Percentiles rank a stretch among this genome's conserved stretches.
Conservation (phyloP, 1,140 invertebrate species). For the Archegozetes longisetosus region DNA sequence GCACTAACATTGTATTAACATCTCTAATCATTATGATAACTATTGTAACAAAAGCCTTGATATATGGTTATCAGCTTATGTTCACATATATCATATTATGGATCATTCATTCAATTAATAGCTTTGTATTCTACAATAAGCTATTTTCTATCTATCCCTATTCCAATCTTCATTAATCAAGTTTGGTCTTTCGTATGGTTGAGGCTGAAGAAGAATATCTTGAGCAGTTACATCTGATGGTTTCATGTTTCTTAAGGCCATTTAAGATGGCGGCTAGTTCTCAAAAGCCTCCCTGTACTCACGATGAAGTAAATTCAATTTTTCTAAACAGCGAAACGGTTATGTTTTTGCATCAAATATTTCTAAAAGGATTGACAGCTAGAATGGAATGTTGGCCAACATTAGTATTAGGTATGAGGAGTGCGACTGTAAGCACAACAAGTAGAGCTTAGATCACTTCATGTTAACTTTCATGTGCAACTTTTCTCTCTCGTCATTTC, state of each 20-base stretch:
- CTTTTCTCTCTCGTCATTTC: constrained; percentile 4
- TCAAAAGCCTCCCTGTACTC: constrained; percentile 78
- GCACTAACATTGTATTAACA: no score
- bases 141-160: no score
- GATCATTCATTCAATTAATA: no score
- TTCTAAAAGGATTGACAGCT: constrained; percentile 78
- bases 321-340: constrained; percentile 86
- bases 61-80: no score
- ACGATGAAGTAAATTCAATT: constrained; percentile 88
- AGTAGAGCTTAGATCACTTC: background rate
- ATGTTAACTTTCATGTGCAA: background rate
- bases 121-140: no score
- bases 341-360: constrained; percentile 85
- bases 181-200: constrained; percentile 80
- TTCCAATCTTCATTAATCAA: no score
- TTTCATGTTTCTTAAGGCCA: constrained; percentile 77
- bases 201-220: constrained; percentile 81
- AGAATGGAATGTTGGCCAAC: constrained; percentile 86
- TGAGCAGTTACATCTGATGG: constrained; percentile 73
- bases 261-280: constrained; percentile 82
- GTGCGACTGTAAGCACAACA: constrained; percentile 20
- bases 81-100: no score
- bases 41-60: no score
- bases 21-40: no score
- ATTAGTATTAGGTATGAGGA: constrained; percentile 64